A percentile compares a stretch with the other conserved stretches of the same genome.
Conservation (phyloP, 2,888 invertebrate species). For the Rhagonycha lutea region DNA sequence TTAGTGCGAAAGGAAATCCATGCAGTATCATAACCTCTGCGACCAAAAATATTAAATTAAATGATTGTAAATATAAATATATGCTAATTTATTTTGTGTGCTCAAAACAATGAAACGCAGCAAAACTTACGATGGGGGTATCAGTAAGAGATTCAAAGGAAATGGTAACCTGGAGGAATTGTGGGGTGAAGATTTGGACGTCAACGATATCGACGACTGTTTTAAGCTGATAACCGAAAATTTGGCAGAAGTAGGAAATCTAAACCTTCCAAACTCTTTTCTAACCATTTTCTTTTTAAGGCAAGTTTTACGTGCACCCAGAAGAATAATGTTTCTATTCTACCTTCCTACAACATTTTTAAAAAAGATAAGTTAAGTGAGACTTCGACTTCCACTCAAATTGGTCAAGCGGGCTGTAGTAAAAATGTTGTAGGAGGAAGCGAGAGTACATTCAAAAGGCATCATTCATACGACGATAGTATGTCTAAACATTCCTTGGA, state of each 20-base stretch:
- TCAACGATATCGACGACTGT: slow-evolving; percentile 45
- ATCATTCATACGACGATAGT: not conserved
- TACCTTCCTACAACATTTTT: slow-evolving; percentile 42
- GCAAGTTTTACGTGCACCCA: not conserved
- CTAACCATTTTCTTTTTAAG: not conserved
- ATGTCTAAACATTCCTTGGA: not conserved
- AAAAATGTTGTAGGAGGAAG: not conserved
- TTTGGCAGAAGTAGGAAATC: slow-evolving; percentile 25
- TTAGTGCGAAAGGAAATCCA: not conserved
- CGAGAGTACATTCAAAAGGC: slow-evolving; percentile 6
- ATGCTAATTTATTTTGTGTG: no score
- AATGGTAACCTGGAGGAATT: slow-evolving; percentile 38
- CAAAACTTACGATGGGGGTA: not conserved
- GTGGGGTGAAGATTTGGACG: slow-evolving; percentile 48
- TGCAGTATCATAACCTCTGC: no score
- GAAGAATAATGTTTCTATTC: slow-evolving; percentile 32
- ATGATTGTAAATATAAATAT: no score
- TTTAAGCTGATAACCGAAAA: slow-evolving; percentile 46
- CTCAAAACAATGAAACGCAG: not conserved
- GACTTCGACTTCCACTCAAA: slow-evolving; percentile 35
- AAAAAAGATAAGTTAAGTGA: slow-evolving; percentile 22
- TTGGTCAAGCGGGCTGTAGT: not conserved
- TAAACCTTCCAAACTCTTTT: not conserved
- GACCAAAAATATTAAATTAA: no score
- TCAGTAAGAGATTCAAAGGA: slow-evolving; percentile 42